Percentiles rank a stretch among this genome's conserved stretches.
Evolutionary conservation across 1,140 invertebrate genomes (phyloP).

Genomic region (Magallana angulata): DNA sequence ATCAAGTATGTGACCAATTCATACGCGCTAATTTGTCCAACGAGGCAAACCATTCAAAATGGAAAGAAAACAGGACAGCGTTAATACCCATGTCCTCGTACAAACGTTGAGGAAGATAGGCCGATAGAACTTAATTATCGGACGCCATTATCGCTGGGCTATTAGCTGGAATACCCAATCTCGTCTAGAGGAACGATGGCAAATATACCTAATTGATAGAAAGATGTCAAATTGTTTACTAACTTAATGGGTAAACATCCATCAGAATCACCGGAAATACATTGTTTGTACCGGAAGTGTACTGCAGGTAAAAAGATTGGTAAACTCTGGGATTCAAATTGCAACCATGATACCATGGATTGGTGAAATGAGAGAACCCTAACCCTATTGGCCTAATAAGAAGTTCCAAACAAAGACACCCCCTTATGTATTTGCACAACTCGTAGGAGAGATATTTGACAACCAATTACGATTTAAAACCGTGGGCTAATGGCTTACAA

Average conservation of each 20-base stretch:
- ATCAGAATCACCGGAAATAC: neutral
- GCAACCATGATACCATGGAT: neutral
- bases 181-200: conserved; percentile 24
- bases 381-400: too few relatives aligned
- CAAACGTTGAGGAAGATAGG: conserved; percentile 10
- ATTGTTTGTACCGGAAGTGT: conserved; percentile 14
- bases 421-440: neutral
- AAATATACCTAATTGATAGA: conserved; percentile 38
- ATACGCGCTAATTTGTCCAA: conserved; percentile 2
- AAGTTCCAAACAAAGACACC: neutral
- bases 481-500: conserved; percentile 8
- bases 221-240: conserved; percentile 36
- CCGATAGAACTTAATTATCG: conserved; percentile 25
- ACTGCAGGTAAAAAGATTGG: neutral
- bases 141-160: neutral
- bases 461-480: neutral
- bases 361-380: neutral
- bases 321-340: neutral
- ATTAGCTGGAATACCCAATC: conserved; percentile 30
- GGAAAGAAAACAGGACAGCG: conserved; percentile 12
- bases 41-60: conserved; percentile 29
- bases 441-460: neutral
- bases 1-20: conserved; percentile 8
- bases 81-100: conserved; percentile 8
- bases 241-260: conserved; percentile 20